Percentiles rank a stretch among this genome's conserved stretches.
Evolutionary conservation across 2,888 invertebrate genomes (phyloP).

Genomic region (Cephus nigrinus): DNA sequence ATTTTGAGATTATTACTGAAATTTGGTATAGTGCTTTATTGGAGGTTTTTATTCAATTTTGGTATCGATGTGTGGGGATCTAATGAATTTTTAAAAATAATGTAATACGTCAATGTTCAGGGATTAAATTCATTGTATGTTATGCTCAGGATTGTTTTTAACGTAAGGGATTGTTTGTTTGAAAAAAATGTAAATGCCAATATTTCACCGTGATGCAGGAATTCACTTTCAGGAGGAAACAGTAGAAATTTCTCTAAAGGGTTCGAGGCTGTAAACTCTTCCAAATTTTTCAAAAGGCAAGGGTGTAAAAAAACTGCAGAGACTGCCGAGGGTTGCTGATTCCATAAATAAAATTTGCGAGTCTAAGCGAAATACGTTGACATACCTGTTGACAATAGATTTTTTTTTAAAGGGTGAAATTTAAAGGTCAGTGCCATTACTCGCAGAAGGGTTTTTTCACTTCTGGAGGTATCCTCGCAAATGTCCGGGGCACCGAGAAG

Average conservation of each 20-base stretch:
- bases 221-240: neutral
- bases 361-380: neutral
- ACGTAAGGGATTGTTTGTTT: too few relatives aligned
- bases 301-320: neutral
- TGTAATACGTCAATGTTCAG: neutral
- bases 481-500: slow-evolving; percentile 2
- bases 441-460: neutral
- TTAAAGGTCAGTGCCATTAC: neutral
- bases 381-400: neutral
- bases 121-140: neutral
- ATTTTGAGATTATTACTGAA: neutral
- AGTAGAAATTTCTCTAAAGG: neutral
- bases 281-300: neutral
- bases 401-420: neutral
- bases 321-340: neutral
- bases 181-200: neutral
- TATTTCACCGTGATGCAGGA: neutral
- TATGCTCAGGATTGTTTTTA: neutral
- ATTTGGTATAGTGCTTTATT: neutral
- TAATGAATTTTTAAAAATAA: neutral
- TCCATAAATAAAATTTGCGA: neutral
- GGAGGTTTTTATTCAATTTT: neutral
- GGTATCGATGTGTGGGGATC: too few relatives aligned
- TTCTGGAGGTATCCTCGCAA: neutral
- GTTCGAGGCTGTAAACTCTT: neutral